Evolutionary conservation across 2,797 vertebrate species (phyloP).

Genomic region (Sebastes elongatus): DNA sequence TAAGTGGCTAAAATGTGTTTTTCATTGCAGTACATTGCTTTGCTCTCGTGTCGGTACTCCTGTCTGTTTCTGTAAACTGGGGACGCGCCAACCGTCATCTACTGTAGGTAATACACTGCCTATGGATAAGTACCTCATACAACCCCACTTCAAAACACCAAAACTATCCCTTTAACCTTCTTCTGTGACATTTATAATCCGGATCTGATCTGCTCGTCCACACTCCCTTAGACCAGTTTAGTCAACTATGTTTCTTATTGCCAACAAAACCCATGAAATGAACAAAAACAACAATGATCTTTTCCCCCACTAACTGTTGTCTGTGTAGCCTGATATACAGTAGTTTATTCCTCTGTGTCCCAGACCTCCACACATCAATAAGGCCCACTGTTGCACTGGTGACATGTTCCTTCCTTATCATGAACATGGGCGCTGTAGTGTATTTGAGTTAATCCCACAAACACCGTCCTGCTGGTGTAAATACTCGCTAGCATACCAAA

Average conservation of each 20-base stretch:
- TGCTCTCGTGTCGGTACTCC: too few relatives aligned
- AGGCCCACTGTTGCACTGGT: neutral
- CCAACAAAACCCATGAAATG: neutral
- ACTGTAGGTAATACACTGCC: too few relatives aligned
- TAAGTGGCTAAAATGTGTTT: too few relatives aligned
- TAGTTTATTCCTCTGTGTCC: neutral
- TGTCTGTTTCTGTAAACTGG: too few relatives aligned
- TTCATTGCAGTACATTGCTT: too few relatives aligned
- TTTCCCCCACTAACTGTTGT: neutral
- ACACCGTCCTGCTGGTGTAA: neutral
- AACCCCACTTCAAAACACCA: too few relatives aligned
- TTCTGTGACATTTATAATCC: neutral
- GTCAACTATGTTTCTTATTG: neutral
- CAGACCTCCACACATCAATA: neutral
- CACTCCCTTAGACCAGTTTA: neutral
- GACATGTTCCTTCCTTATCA: neutral
- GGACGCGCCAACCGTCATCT: too few relatives aligned
- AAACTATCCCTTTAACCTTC: neutral
- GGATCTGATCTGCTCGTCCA: neutral
- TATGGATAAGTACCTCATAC: too few relatives aligned
- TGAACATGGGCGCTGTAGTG: neutral
- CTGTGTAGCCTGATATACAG: neutral
- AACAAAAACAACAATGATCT: neutral
- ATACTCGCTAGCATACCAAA: neutral
- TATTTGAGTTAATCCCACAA: neutral